Evolutionary conservation across 2,888 invertebrate genomes (phyloP).

Genomic region (Notodonta dromedarius): DNA sequence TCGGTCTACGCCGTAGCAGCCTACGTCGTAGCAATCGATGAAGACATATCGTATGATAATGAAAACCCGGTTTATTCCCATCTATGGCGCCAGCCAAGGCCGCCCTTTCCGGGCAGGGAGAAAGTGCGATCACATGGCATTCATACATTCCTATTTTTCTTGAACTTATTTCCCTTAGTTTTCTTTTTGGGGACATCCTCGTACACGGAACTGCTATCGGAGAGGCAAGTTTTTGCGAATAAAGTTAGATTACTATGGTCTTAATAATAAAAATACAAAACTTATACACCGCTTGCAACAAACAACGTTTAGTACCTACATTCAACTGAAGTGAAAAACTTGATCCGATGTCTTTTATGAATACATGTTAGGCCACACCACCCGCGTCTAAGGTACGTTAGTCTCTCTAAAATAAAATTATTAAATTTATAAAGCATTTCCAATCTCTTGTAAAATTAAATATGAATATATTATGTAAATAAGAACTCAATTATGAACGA

Average conservation of each 20-base stretch:
- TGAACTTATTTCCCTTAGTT: neutral
- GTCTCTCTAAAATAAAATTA: no score
- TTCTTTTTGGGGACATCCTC: neutral
- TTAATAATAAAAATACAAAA: neutral
- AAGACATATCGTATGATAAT: conserved; percentile 17
- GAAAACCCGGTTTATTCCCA: conserved; percentile 17
- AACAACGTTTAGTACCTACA: no score
- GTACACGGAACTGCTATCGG: neutral
- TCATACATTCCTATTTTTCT: neutral
- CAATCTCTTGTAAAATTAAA: no score
- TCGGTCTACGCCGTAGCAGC: conserved; percentile 35
- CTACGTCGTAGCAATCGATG: conserved; percentile 12
- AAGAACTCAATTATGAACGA: no score
- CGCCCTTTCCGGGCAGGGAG: conserved; percentile 2
- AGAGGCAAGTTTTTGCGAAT: no score
- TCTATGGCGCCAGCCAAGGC: conserved; percentile 20
- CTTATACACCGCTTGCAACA: neutral
- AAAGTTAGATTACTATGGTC: neutral
- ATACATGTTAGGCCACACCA: no score
- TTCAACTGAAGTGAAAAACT: no score
- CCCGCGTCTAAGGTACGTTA: no score
- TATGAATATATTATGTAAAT: no score
- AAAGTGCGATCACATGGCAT: conserved; percentile 6
- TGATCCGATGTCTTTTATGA: no score
- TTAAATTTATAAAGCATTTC: no score